phyloP scores from a whole-genome alignment of 1,140 invertebrate species.

The Habropoda laboriosa region DNA sequence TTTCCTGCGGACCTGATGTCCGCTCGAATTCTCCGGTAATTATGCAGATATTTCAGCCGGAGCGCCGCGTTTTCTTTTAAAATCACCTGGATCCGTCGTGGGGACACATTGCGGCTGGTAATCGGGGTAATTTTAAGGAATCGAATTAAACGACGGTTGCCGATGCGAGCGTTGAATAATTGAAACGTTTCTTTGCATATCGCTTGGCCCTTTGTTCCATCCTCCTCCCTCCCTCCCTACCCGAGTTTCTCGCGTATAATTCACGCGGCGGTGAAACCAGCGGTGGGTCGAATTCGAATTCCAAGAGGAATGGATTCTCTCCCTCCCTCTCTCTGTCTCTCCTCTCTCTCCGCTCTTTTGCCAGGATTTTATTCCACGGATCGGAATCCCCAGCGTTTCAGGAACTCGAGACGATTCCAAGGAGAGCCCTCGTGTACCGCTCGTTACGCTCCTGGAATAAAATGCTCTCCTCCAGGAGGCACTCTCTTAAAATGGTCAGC shows the following conservation, averaged over 20 bases:
- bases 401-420: conserved; percentile 44
- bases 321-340: not conserved
- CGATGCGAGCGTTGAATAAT: conserved; percentile 51
- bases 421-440: conserved; percentile 23
- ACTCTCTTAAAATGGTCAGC: conserved; percentile 53
- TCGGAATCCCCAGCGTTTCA: conserved; percentile 58
- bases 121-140: conserved; percentile 52
- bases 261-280: conserved; percentile 17
- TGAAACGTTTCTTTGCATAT: conserved; percentile 66
- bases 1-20: not conserved
- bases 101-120: conserved; percentile 41
- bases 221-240: no score
- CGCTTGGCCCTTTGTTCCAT: conserved; percentile 39
- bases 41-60: conserved; percentile 40
- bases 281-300: conserved; percentile 51
- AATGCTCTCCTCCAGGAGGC: conserved; percentile 50
- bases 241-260: conserved; percentile 46
- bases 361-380: conserved; percentile 19
- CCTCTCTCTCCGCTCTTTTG: conserved; percentile 27
- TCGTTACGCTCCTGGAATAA: conserved; percentile 64
- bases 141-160: conserved; percentile 35
- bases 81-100: not conserved
- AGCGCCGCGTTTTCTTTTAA: conserved; percentile 6
- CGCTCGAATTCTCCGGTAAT: conserved; percentile 9
- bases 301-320: not conserved